Base-by-base conservation (phyloP, 2,113 vertebrate genomes). In the Xiphophorus maculatus region DNA sequence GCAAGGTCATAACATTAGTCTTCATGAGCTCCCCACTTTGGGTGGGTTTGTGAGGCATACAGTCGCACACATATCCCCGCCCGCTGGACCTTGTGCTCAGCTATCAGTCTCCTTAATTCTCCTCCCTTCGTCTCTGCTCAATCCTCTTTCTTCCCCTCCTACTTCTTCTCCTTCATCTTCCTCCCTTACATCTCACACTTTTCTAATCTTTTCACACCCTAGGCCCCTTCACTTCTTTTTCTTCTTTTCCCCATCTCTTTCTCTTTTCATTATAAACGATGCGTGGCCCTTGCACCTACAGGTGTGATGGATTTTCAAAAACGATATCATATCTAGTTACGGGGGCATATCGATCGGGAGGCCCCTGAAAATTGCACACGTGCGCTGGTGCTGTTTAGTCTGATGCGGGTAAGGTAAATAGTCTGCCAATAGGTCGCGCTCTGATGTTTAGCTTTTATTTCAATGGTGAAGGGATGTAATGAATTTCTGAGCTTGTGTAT, bases 1-100 rank as follows among this genome's bases (percentile, higher is more conserved):
- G 80, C 89, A 94, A 94, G 90, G 90, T 91, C 92, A 91, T 76
- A 88, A 74, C 88, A 94, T 94, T 90, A 90, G 84, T 94, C 91
- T 94, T 91, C 87, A 92, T 93, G 90, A 90, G 86, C 79, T 73
- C 35, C 70, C 35, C 70, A 75, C 58, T 81, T 2, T 70, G 60
- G 71, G 63, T 76, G 75, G 14, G 79, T 78, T 80, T 74, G 75
- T 63, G 54, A 71, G 71, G 51, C 65, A 69, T 25, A 62, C 44
- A 65, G 69, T 44, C 74, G 66, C 69, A 73, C 74, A 62, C 58
- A 72, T 63, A 76, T 79, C 67, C 30, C 63, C 79, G 66, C 81
- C 88, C 84, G 28, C 71, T 85, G 87, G 90, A 90, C 84, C 81
- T 81, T 75, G 69, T 25, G 8, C 88, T 79, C 80, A 74, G 76